A percentile compares a stretch with the other conserved stretches of the same genome.
phyloP scores from a whole-genome alignment of 1,140 invertebrate species.

The Neodiprion lecontei region DNA sequence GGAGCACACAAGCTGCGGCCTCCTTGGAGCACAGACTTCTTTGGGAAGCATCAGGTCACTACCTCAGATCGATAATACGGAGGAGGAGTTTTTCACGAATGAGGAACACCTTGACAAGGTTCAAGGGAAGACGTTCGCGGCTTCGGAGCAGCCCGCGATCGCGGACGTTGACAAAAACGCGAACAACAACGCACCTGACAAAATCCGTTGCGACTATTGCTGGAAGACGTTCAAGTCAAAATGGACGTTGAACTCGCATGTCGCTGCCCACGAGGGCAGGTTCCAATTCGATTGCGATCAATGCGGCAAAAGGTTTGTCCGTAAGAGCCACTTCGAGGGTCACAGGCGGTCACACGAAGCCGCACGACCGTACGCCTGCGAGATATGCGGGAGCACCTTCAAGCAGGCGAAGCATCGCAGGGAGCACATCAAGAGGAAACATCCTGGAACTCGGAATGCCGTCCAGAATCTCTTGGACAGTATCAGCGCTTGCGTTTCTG shows the following conservation, averaged over 20 bases:
- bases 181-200: conserved; percentile 24
- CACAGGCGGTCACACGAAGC: conserved; percentile 57
- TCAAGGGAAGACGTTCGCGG: conserved; percentile 26
- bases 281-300: conserved; percentile 57
- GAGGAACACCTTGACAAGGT: conserved; percentile 46
- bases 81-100: conserved; percentile 48
- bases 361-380: conserved; percentile 55
- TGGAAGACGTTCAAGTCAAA: conserved; percentile 60
- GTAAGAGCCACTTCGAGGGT: conserved; percentile 59
- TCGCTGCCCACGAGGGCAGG: conserved; percentile 57
- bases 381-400: conserved; percentile 57
- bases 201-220: conserved; percentile 57
- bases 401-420: conserved; percentile 58
- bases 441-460: conserved; percentile 47
- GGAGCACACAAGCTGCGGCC: conserved; percentile 39
- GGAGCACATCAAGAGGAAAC: conserved; percentile 57
- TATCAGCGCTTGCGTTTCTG: conserved; percentile 49
- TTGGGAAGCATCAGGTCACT: conserved; percentile 23
- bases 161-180: conserved; percentile 13
- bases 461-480: conserved; percentile 54
- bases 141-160: conserved; percentile 3
- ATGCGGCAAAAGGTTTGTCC: conserved; percentile 58
- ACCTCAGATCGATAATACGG: conserved; percentile 35
- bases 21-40: conserved; percentile 25
- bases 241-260: conserved; percentile 58